Evolutionary conservation across 2,888 invertebrate genomes (phyloP).

Genomic region (Ceraclea dissimilis): DNA sequence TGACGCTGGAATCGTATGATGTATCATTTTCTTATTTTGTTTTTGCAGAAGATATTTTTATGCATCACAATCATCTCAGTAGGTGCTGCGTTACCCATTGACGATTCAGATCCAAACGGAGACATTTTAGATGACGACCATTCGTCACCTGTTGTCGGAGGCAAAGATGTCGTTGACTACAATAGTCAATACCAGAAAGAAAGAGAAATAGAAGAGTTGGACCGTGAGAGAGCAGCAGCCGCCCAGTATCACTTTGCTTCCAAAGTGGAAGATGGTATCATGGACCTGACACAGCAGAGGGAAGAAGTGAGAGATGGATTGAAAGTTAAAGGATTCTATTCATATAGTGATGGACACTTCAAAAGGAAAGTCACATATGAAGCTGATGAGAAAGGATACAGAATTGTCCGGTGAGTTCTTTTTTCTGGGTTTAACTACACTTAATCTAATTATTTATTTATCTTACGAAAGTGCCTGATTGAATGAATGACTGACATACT

Average conservation of each 20-base stretch:
- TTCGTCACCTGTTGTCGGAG: not conserved
- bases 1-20: no score
- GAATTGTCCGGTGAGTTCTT: slow-evolving; percentile 45
- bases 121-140: not conserved
- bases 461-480: no score
- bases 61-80: not conserved
- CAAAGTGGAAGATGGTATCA: slow-evolving; percentile 42
- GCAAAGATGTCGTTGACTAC: not conserved
- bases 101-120: not conserved
- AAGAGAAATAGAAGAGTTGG: slow-evolving; percentile 1
- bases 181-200: not conserved
- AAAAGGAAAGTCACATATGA: slow-evolving; percentile 48
- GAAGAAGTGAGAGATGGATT: slow-evolving; percentile 40
- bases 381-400: slow-evolving; percentile 55
- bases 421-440: not conserved
- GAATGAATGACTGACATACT: no score
- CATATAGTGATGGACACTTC: slow-evolving; percentile 54
- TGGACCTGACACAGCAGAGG: slow-evolving; percentile 36
- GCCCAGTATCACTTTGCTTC: slow-evolving; percentile 41
- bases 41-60: no score
- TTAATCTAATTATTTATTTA: no score
- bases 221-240: slow-evolving; percentile 17
- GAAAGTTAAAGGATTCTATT: slow-evolving; percentile 45
- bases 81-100: not conserved
- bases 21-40: no score